A percentile compares a stretch with the other conserved stretches of the same genome.
Conservation (phyloP, 2,113 vertebrate species). For the Gymnorhina tibicen region DNA sequence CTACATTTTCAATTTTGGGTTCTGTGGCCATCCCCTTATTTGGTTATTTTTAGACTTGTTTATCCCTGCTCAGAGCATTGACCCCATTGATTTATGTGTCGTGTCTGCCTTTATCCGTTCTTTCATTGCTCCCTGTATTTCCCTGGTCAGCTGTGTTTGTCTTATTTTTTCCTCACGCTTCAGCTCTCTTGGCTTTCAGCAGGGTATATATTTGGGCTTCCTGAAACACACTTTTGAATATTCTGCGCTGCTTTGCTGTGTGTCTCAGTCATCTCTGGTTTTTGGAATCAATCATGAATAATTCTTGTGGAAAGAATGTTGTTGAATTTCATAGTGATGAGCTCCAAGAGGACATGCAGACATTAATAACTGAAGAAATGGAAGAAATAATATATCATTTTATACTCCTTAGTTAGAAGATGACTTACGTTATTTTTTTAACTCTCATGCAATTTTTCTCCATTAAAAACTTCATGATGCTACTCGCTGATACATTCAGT, state of each 20-base stretch:
- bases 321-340: neutral
- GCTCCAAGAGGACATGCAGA: neutral
- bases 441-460: neutral
- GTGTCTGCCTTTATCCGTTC: neutral
- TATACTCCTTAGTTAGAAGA: neutral
- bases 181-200: neutral
- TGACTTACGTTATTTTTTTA: neutral
- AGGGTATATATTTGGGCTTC: neutral
- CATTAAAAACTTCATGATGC: neutral
- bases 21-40: neutral
- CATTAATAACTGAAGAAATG: slow-evolving; percentile 32
- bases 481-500: neutral
- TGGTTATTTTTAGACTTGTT: slow-evolving; percentile 20
- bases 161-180: neutral
- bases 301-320: neutral
- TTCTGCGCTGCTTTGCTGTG: neutral
- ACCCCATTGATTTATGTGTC: slow-evolving; percentile 28
- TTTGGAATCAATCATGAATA: slow-evolving; percentile 8
- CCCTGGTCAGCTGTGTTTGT: neutral
- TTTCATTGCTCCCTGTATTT: neutral
- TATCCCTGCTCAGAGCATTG: neutral
- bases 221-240: neutral
- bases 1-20: neutral
- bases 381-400: slow-evolving; percentile 12
- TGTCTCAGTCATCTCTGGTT: neutral